Base-by-base conservation (phyloP, 2,888 invertebrate species). In the Dastarcus helophoroides region DNA sequence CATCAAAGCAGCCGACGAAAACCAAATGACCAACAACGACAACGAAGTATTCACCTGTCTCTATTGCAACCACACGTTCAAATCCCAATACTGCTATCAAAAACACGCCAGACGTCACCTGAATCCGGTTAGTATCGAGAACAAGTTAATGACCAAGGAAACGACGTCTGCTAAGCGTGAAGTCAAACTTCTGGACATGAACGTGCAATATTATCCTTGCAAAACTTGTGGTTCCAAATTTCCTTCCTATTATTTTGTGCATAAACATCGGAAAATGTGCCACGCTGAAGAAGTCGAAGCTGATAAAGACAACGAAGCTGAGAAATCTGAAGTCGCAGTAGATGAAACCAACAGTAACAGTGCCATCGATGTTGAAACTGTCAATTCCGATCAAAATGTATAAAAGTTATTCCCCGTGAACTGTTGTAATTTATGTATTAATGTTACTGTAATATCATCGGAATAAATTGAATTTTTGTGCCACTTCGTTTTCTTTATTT, bases 221-320 rank as follows among this genome's bases (percentile, higher is more conserved):
- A 90, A 89, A 62, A 86, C 83, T 1, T 90, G 90, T 60, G 89
- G 90, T 11, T 83, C 76, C 47, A 89, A 89, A 58, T 90, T 90
- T 57, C 90, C 90, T 2, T 88, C 86, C 42, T 90, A 90, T 56
- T 90, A 90, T 63, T 90, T 90, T 64, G 89, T 89, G 13, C 89
- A 90, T 57, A 90, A 90, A 53, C 90, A 90, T 56, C 67, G 86
- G 30, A 88, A 88, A 63, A 62, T 80, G 48, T 88, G 88, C 51
- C 89, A 90, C 54, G 76, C 78, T 0, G 76, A 76, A 29, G 75
- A 76, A 42, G 54, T 54, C 31, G 48, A 51, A 11, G 46, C 48
- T 31, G 53, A 53, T 36, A 42, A 39, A 23, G 43, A 22, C 13
- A 39, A 37, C 11, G 36, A 38, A 12, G 39, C 37, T n/a, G 26